Percentiles rank a stretch among this genome's conserved stretches.
Conservation (phyloP, 2,888 invertebrate genomes). For the Disparrhopalites patrizii region DNA sequence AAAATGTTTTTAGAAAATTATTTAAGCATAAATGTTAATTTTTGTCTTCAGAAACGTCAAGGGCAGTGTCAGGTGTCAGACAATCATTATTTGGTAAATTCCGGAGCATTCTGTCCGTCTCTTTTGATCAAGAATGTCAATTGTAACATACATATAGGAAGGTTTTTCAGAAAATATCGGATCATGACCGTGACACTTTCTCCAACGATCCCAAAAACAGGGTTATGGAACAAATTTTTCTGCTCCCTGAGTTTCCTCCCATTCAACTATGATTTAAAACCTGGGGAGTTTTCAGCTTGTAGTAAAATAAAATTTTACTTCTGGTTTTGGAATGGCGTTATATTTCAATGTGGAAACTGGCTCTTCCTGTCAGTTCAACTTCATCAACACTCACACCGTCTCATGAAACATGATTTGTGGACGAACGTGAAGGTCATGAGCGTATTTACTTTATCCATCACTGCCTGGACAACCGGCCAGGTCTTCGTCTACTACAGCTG, state of each 20-base stretch:
- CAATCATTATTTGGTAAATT: not conserved
- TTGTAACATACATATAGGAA: no score
- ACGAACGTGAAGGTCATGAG: not conserved
- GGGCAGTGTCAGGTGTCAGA: not conserved
- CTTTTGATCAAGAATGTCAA: no score
- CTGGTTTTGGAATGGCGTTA: not conserved
- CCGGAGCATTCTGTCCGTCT: no score
- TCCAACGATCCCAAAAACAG: not conserved
- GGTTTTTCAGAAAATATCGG: not conserved
- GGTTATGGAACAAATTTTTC: not conserved
- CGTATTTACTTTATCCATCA: no score
- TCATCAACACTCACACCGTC: not conserved
- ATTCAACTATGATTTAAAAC: not conserved
- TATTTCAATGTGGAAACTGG: not conserved
- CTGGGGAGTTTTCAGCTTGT: not conserved
- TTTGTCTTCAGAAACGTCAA: no score
- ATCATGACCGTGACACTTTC: not conserved
- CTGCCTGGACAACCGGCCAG: no score
- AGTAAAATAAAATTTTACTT: not conserved
- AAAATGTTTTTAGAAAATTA: no score
- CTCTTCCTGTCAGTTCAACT: not conserved
- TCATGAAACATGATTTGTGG: not conserved
- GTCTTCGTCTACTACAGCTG: no score
- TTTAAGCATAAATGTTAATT: no score
- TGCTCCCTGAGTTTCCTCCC: not conserved